phyloP scores from a whole-genome alignment of 1,140 invertebrate genomes.

The Drosophila bocki region DNA sequence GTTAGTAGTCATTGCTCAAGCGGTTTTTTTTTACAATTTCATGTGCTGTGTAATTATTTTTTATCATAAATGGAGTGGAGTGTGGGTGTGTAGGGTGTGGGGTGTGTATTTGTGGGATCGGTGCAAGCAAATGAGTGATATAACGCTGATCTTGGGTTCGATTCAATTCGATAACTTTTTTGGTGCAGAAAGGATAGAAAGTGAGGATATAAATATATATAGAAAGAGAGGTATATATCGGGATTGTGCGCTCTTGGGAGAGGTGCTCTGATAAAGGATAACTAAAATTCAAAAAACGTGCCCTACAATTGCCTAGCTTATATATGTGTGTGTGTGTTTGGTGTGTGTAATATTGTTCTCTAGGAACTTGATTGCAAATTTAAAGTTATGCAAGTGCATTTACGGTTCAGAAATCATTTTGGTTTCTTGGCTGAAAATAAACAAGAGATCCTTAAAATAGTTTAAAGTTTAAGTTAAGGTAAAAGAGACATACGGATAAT shows the following conservation, averaged over 20 bases:
- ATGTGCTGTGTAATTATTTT: conserved; percentile 64
- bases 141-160: conserved; percentile 12
- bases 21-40: conserved; percentile 28
- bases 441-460: conserved; percentile 42
- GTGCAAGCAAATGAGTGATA: conserved; percentile 66
- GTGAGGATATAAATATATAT: conserved; percentile 36
- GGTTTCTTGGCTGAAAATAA: conserved; percentile 44
- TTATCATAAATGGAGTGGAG: conserved; percentile 39
- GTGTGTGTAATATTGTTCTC: conserved; percentile 3
- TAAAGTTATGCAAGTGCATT: conserved; percentile 27
- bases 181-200: conserved; percentile 30
- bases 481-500: conserved; percentile 34
- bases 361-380: conserved; percentile 18
- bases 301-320: conserved; percentile 40
- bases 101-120: conserved; percentile 32
- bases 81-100: conserved; percentile 16
- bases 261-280: conserved; percentile 41
- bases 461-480: conserved; percentile 36
- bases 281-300: conserved; percentile 34
- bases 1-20: conserved; percentile 74
- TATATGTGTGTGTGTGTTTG: conserved; percentile 20
- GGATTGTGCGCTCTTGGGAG: conserved; percentile 43
- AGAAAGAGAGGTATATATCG: conserved; percentile 22
- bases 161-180: conserved; percentile 28
- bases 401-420: conserved; percentile 9